Evolutionary conservation across 2,113 vertebrate genomes (phyloP).

Genomic region (Chloropsis hardwickii): DNA sequence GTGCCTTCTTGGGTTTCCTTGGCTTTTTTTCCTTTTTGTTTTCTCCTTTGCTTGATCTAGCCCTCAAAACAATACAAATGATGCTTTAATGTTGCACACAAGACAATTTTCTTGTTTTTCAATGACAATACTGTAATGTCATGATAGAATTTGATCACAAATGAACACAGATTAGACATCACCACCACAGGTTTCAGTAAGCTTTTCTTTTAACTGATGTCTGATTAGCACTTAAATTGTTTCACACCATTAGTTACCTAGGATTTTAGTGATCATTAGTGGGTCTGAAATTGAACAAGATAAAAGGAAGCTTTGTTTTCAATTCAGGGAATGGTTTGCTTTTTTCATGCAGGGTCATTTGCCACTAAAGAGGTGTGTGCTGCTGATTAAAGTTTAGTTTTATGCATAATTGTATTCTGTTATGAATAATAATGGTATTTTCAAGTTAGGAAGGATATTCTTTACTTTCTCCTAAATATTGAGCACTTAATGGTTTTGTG

Average conservation of each 20-base stretch:
- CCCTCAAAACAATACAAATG: background rate
- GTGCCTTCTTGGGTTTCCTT: background rate
- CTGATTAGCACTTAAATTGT: conserved; percentile 27
- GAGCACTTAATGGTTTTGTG: background rate
- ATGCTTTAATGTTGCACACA: background rate
- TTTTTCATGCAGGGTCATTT: background rate
- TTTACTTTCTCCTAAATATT: background rate
- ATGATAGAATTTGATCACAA: background rate
- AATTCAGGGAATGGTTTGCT: background rate
- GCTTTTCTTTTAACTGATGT: background rate
- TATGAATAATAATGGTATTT: background rate
- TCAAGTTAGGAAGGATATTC: background rate
- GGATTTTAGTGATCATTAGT: background rate
- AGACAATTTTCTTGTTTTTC: background rate
- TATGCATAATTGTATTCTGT: background rate
- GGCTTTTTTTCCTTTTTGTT: background rate
- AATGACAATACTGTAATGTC: background rate
- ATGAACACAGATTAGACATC: background rate
- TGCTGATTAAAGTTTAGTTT: conserved; percentile 5
- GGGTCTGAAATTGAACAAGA: background rate
- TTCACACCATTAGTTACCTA: background rate
- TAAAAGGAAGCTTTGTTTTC: conserved; percentile 12
- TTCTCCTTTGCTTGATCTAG: background rate
- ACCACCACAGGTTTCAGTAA: background rate
- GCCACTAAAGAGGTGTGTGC: background rate